These are phyloP conservation scores for Acleris holmiana DNA, from an alignment of 2,888 invertebrate species.

Conservation along the genomic window DNA sequence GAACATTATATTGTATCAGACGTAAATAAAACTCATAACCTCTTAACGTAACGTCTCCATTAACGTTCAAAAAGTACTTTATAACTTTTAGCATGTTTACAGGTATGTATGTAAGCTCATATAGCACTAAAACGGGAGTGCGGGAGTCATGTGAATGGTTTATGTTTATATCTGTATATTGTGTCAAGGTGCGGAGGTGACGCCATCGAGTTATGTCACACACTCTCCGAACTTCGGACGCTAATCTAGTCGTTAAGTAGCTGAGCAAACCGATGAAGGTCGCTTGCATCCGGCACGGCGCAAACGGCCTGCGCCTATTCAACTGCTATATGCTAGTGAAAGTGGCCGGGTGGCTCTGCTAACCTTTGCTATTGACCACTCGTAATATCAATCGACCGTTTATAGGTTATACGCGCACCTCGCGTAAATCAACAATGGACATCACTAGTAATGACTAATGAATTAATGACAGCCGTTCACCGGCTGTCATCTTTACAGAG, in stretches of 20 bases:
- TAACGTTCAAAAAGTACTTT: constrained; percentile 4
- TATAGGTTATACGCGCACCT: constrained; percentile 31
- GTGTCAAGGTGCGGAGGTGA: constrained; percentile 77
- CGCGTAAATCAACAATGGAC: constrained; percentile 22
- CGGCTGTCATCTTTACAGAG: constrained; percentile 13
- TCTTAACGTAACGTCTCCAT: background rate
- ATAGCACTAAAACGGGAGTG: constrained; percentile 1
- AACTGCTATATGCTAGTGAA: constrained; percentile 51
- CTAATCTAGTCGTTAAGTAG: constrained; percentile 71
- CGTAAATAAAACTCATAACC: constrained; percentile 9
- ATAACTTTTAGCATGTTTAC: constrained; percentile 11
- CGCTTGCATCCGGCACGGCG: constrained; percentile 65
- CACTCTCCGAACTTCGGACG: constrained; percentile 58
- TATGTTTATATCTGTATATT: constrained; percentile 44
- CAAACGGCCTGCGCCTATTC: constrained; percentile 23
- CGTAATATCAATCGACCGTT: constrained; percentile 48
- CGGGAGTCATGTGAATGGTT: constrained; percentile 14
- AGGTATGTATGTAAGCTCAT: constrained; percentile 6
- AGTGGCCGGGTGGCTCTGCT: constrained; percentile 48
- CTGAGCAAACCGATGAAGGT: constrained; percentile 69
- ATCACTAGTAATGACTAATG: constrained; percentile 10
- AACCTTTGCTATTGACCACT: constrained; percentile 54
- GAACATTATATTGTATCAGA: constrained; percentile 8
- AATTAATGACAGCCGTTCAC: constrained; percentile 9
- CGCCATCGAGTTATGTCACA: constrained; percentile 76